Conservation (phyloP, 2,113 vertebrate genomes). For the Urocitellus parryii region DNA sequence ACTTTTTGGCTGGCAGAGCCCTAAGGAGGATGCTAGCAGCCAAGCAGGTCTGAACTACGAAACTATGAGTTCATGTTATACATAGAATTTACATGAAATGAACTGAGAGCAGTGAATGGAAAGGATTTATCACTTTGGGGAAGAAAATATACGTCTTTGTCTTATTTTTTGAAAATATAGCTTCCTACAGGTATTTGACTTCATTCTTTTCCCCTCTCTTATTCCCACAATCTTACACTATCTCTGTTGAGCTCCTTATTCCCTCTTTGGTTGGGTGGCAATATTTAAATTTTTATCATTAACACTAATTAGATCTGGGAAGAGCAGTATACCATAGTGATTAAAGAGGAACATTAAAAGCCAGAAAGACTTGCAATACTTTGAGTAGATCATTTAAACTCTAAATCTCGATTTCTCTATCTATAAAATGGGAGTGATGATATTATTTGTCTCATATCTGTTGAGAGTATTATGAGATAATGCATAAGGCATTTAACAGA, state of each 20-base stretch:
- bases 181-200: neutral
- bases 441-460: slow-evolving; percentile 11
- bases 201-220: neutral
- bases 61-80: slow-evolving; percentile 63
- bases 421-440: neutral
- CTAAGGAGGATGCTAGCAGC: slow-evolving; percentile 42
- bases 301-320: slow-evolving; percentile 45
- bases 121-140: slow-evolving; percentile 35
- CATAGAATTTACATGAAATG: slow-evolving; percentile 64
- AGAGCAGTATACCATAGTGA: neutral
- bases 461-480: slow-evolving; percentile 39
- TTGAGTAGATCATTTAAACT: slow-evolving; percentile 20
- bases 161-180: neutral
- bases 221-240: neutral
- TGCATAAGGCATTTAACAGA: neutral
- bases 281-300: slow-evolving; percentile 29
- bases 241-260: neutral
- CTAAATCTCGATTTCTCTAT: neutral
- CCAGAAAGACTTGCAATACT: slow-evolving; percentile 20
- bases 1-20: slow-evolving; percentile 29
- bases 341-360: slow-evolving; percentile 36
- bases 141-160: neutral
- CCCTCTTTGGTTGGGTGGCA: neutral
- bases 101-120: slow-evolving; percentile 41
- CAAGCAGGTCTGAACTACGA: slow-evolving; percentile 63